These are phyloP conservation scores for Suricata suricatta DNA, from an alignment of 2,113 vertebrate genomes.

Conservation along the genomic window DNA sequence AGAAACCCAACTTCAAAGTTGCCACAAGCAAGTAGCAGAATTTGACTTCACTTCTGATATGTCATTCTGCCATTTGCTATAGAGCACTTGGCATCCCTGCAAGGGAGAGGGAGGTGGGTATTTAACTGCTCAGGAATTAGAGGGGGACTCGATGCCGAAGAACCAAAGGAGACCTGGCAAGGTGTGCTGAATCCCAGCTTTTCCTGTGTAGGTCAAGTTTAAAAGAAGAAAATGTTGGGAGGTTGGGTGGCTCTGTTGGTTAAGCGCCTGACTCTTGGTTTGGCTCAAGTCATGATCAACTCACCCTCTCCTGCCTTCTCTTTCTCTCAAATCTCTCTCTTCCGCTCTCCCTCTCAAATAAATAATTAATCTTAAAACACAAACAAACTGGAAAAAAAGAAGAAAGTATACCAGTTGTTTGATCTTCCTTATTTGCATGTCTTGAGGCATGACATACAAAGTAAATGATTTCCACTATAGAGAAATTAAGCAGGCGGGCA, in stretches of 20 bases:
- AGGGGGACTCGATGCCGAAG: neutral
- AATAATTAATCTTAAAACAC: no score
- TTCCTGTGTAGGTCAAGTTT: conserved; percentile 57
- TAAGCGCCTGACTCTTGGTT: no score
- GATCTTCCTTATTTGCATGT: conserved; percentile 67
- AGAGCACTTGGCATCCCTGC: neutral
- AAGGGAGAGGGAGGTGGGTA: neutral
- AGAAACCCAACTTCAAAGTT: conserved; percentile 2
- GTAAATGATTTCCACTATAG: conserved; percentile 80
- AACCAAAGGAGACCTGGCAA: conserved; percentile 53
- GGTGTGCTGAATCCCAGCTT: conserved; percentile 39
- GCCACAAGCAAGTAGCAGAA: neutral
- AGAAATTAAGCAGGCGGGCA: conserved; percentile 67
- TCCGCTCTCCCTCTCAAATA: no score
- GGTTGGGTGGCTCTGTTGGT: no score
- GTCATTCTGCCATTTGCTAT: neutral
- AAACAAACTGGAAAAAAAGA: no score
- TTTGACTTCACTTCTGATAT: neutral
- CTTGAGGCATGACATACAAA: conserved; percentile 76
- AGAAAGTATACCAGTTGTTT: conserved; percentile 31
- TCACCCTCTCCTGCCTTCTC: no score
- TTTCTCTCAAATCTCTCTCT: no score
- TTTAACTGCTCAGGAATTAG: neutral
- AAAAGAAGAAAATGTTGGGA: conserved; percentile 57
- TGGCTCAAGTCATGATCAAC: no score